Evolutionary conservation across 2,113 vertebrate species (phyloP), one percentile per base, ranked within the genome.

Genomic region (Athene noctua): DNA sequence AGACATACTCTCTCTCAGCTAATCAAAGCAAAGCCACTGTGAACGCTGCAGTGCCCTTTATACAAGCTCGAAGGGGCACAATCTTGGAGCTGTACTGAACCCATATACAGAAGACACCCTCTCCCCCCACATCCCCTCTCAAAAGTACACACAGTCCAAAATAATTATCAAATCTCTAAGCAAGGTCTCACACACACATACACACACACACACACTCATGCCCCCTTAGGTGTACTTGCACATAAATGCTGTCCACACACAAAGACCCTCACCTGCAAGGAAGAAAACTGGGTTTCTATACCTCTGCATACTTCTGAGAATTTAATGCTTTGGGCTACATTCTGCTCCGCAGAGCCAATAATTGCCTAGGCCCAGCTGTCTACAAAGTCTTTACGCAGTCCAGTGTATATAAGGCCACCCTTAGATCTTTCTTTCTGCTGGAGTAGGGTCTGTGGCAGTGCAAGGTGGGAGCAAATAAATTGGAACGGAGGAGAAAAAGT

Each of bases 161-260:
- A 78, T 4, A 55, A 70, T 18, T 36, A 75, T 13, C 40, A 59
- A 10, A 62, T 34, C 49, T 26, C 11, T 63, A 67, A 9, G 29
- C 12, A 57, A 2, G n/a, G 52, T 73, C 58, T 26, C 70, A 18
- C 46, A 40, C 46, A 30, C 58, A 55, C 27, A 36, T 34, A 22
- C 23, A 36, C 1, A 1, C 19, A 29, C n/a, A 38, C 63, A 42
- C 26, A 30, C 40, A 42, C 46, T 51, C 0, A 0, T 42, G 32
- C 10, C 26, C 42, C 58, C 13, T 19, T 22, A 46, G 34, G 36
- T 63, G 67, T 23, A 36, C 13, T 59, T 47, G 57, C 58, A 77
- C 6, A 7, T 26, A 47, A 86, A 73, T 15, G 34, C 66, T 72
- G 38, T 13, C 70, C 55, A 54, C 13, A 59, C 1, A 1, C 42